phyloP scores from a whole-genome alignment of 1,140 invertebrate genomes.

The Rhagoletis zephyria region DNA sequence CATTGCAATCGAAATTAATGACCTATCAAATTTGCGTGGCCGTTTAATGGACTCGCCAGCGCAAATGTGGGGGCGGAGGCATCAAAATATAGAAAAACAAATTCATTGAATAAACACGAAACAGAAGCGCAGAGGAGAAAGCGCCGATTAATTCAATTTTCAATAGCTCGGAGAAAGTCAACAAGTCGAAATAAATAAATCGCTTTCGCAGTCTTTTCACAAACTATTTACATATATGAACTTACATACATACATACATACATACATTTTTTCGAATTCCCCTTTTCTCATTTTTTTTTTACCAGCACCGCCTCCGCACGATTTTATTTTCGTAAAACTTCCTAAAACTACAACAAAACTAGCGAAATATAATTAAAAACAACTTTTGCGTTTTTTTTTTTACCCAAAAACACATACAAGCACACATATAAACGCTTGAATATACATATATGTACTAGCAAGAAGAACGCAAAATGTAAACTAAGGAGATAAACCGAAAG shows the following conservation, averaged over 20 bases:
- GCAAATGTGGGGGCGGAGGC: not conserved
- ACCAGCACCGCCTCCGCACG: slow-evolving; percentile 7
- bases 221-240: not conserved
- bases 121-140: not conserved
- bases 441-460: not conserved
- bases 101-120: not conserved
- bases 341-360: not conserved
- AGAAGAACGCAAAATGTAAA: not conserved
- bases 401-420: not conserved
- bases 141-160: not conserved
- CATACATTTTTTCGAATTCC: not conserved
- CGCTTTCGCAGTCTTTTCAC: slow-evolving; percentile 20
- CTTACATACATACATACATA: too few relatives aligned
- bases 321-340: slow-evolving; percentile 31
- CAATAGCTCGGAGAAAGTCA: not conserved
- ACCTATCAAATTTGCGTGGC: slow-evolving; percentile 38
- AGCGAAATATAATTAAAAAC: slow-evolving; percentile 40
- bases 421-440: not conserved
- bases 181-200: slow-evolving; percentile 14
- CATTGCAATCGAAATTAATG: slow-evolving; percentile 32
- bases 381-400: not conserved
- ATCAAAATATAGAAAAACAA: not conserved
- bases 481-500: slow-evolving; percentile 1
- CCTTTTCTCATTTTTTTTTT: not conserved
- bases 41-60: not conserved